A percentile compares a stretch with the other conserved stretches of the same genome.
These are phyloP conservation scores for Megalopta genalis DNA, from an alignment of 1,140 invertebrate species.

Conservation along the genomic window DNA sequence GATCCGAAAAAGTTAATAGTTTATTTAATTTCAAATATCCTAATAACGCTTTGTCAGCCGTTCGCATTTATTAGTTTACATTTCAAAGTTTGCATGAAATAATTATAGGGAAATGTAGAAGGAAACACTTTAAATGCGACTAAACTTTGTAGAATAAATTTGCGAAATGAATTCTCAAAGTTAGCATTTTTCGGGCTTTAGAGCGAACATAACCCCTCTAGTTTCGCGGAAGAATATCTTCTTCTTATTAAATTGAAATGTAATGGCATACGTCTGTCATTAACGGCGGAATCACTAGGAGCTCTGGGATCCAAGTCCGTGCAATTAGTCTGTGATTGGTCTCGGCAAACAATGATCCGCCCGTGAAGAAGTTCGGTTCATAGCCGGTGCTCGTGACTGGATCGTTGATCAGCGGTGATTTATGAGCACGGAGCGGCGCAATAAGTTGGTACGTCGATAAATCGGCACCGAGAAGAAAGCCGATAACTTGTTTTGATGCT, in stretches of 20 bases:
- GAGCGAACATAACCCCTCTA: too few species aligned
- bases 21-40: too few species aligned
- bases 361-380: constrained; percentile 22
- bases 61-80: too few species aligned
- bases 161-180: too few species aligned
- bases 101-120: too few species aligned
- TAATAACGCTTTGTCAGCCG: too few species aligned
- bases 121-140: too few species aligned
- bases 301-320: neutral
- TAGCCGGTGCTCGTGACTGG: constrained; percentile 10
- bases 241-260: neutral
- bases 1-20: too few species aligned
- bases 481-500: constrained; percentile 56
- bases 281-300: neutral
- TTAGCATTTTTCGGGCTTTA: too few species aligned
- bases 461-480: constrained; percentile 41
- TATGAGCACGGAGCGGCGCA: constrained; percentile 48
- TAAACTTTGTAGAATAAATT: too few species aligned
- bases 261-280: neutral
- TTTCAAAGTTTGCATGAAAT: too few species aligned
- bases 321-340: neutral
- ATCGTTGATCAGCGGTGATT: constrained; percentile 51
- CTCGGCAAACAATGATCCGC: constrained; percentile 43
- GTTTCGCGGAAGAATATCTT: too few species aligned
- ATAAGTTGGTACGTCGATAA: constrained; percentile 58